Evolutionary conservation across 2,797 vertebrate genomes (phyloP).

Genomic region (Scomberomorus guttatus): DNA sequence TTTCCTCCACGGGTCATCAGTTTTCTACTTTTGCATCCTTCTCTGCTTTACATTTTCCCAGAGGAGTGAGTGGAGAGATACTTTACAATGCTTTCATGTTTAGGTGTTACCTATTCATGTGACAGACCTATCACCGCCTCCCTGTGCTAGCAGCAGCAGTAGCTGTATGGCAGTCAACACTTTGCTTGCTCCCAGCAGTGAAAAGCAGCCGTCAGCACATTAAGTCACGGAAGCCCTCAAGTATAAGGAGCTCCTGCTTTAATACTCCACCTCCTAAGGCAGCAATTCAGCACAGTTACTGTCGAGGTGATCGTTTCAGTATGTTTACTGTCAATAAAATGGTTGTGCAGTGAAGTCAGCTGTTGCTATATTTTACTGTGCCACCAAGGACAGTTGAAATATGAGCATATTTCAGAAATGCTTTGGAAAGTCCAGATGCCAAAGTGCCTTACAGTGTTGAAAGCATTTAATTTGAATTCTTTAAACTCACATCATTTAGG

Average conservation of each 20-base stretch:
- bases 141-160: neutral
- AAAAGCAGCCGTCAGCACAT: conserved; percentile 64
- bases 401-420: neutral
- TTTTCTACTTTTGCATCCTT: conserved; percentile 20
- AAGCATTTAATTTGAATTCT: conserved; percentile 5
- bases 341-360: neutral
- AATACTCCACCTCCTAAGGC: conserved; percentile 36
- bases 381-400: conserved; percentile 25
- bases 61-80: neutral
- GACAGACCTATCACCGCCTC: conserved; percentile 22
- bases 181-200: conserved; percentile 11
- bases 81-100: conserved; percentile 6
- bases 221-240: conserved; percentile 21
- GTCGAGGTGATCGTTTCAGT: conserved; percentile 24
- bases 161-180: conserved; percentile 16
- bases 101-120: conserved; percentile 21
- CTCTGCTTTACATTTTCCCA: conserved; percentile 10
- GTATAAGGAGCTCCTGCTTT: conserved; percentile 24
- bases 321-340: conserved; percentile 43
- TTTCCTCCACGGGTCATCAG: conserved; percentile 18
- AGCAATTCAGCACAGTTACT: conserved; percentile 36
- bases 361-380: conserved; percentile 7
- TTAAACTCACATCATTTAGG: neutral
- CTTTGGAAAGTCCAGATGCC: neutral
- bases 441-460: neutral